Evolutionary conservation across 2,888 invertebrate genomes (phyloP), one percentile per base, ranked within the genome.

Genomic region (Oegoconia quadripuncta): DNA sequence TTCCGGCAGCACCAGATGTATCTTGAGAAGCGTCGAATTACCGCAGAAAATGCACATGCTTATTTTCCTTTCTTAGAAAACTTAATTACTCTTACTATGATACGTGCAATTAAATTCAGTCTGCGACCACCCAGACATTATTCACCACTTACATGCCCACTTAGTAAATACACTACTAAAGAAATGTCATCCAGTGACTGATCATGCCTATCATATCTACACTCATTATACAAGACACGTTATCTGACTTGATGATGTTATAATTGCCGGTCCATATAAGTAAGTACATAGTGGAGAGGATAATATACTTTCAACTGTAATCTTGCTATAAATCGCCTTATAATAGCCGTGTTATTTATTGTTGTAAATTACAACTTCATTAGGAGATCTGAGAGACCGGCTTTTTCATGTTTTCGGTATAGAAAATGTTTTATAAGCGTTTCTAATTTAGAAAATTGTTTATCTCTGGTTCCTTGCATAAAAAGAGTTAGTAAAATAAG

Each of bases 231-330:
- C 43, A 43, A 35, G 34, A 41, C 55, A 54, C 52, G 50, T 65
- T 64, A 64, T 55, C 51, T 50, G 37, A 52, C 44, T 34, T 64
- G 64, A 69, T 61, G 66, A 68, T 51, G 46, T 58, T 63, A 57
- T 65, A 68, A 72, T 71, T 63, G 58, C 48, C 39, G n/a, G 22
- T 31, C 25, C 20, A 9, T 32, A n/a, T n/a, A n/a, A n/a, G 30
- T 37, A 34, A 26, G 27, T 9, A 13, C 30, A 31, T 45, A 26
- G 30, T 32, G 4, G 38, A 30, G 22, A 17, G 30, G 37, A 37
- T 46, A 36, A 42, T 35, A 30, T 37, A n/a, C 29, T 23, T 6
- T 7, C 22, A 29, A 30, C 18, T 13, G 8, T 26, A 22, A 27
- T 39, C 36, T 41, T 14, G n/a, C 32, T 26, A 44, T 45, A 52